These are phyloP conservation scores for Xanthorhoe designata DNA, from an alignment of 2,888 invertebrate species.

Conservation along the genomic window DNA sequence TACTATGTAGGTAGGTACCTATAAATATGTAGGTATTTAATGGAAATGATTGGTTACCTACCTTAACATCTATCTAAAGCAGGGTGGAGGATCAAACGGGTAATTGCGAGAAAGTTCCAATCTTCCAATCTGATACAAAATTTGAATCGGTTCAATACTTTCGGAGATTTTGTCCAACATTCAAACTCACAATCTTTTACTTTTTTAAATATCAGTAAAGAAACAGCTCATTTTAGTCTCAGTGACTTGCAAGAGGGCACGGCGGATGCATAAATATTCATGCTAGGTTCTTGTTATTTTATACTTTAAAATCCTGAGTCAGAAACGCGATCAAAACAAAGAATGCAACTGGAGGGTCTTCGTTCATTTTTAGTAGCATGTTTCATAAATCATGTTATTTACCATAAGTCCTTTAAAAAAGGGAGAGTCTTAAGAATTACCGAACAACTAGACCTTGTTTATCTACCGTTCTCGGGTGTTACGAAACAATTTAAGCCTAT, in stretches of 20 bases:
- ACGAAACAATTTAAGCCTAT: conserved; percentile 10
- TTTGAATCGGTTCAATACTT: too few relatives aligned
- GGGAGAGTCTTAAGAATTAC: conserved; percentile 7
- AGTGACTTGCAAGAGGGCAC: neutral
- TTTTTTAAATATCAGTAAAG: neutral
- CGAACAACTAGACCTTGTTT: conserved; percentile 17
- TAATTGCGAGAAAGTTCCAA: too few relatives aligned
- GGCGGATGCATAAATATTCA: neutral
- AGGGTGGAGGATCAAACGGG: too few relatives aligned
- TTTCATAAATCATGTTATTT: conserved; percentile 26
- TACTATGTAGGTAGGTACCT: neutral
- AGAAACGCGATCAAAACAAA: conserved; percentile 7
- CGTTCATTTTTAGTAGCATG: conserved; percentile 1
- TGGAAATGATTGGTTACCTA: neutral
- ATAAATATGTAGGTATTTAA: neutral
- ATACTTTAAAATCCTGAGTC: neutral
- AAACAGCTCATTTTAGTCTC: neutral
- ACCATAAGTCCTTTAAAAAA: conserved; percentile 5
- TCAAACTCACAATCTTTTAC: too few relatives aligned
- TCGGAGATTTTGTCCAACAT: too few relatives aligned
- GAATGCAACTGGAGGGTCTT: conserved; percentile 2
- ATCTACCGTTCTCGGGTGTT: conserved; percentile 9
- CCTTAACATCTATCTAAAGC: too few relatives aligned
- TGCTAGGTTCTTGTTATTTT: neutral
- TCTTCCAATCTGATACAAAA: too few relatives aligned